phyloP scores from a whole-genome alignment of 2,888 invertebrate genomes.

The Druceiella hillmani region DNA sequence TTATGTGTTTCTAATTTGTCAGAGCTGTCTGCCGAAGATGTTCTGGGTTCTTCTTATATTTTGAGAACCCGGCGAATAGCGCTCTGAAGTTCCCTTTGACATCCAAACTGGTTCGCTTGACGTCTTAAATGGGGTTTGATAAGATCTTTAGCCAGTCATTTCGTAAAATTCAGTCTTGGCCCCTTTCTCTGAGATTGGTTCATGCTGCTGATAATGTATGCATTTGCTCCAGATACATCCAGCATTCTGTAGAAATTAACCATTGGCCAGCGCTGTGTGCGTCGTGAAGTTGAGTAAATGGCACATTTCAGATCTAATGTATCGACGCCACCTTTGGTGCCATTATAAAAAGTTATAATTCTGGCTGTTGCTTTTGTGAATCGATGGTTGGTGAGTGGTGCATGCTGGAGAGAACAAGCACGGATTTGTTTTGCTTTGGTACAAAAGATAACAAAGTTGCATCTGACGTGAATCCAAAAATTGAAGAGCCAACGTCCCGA shows the following conservation, averaged over 20 bases:
- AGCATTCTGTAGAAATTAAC: conserved; percentile 14
- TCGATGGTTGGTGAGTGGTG: too few species aligned
- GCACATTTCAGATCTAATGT: conserved; percentile 14
- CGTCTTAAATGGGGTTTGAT: conserved; percentile 5
- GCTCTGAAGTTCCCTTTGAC: conserved; percentile 10
- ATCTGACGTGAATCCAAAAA: too few species aligned
- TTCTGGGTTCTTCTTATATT: conserved; percentile 13
- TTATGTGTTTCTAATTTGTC: too few species aligned
- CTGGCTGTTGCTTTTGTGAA: too few species aligned
- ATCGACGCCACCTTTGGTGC: too few species aligned
- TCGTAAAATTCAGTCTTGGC: conserved; percentile 13
- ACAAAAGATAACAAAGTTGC: too few species aligned
- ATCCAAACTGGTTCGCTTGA: too few species aligned
- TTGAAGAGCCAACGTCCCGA: too few species aligned
- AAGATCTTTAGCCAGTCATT: conserved; percentile 13
- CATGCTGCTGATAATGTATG: conserved; percentile 11
- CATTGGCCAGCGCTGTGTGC: conserved; percentile 14
- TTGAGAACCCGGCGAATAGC: conserved; percentile 14
- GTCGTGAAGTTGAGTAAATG: conserved; percentile 12
- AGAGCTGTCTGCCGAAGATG: too few species aligned
- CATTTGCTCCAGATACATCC: conserved; percentile 12
- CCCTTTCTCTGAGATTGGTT: conserved; percentile 5
- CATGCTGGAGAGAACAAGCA: too few species aligned
- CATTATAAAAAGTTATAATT: too few species aligned
- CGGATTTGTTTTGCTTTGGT: too few species aligned